Base-by-base conservation (phyloP, 2,113 vertebrate species). In the Nibea albiflora region DNA sequence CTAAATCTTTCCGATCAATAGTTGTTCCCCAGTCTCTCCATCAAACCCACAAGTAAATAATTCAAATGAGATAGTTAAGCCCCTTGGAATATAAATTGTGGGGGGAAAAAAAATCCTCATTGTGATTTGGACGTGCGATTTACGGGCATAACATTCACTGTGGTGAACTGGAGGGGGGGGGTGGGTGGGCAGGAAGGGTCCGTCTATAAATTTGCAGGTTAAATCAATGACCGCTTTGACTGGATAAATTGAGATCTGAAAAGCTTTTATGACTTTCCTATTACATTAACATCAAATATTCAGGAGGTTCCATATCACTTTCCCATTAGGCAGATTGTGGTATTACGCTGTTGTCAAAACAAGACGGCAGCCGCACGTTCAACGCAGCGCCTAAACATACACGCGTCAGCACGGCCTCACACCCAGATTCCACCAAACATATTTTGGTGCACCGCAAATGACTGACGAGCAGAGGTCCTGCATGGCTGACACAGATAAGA, bases 1-100 rank as follows among this genome's bases (percentile, higher is more conserved):
- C 83, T 93, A 94, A 94, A 94, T 93, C 93, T 92, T 76, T 66
- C 65, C 78, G 78, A 94, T 95, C 95, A 90, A 95, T 95, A 90
- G 70, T 73, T 82, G 74, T 78, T 92, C 91, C 88, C 79, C 22
- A 76, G 91, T 91, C 92, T 82, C 88, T 89, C 88, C 78, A 90
- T 94, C 93, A 91, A 91, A 91, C 83, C 78, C 80, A 86, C 77
- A 70, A 89, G 92, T 94, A 94, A 95, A 92, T 95, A 93, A 95
- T 95, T 95, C 91, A 95, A 92, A 93, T 92, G 83, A 93, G 87
- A 93, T 69, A 87, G 89, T 92, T 91, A 91, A 93, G 87, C 86
- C 80, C 90, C 54, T 85, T 83, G 85, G 85, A 91, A 92, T 92
- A 89, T 94, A 86, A 90, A 92, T 92, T 81, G 75, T 83, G 19